Base-by-base conservation (phyloP, 2,797 vertebrate genomes). In the Mustela erminea region DNA sequence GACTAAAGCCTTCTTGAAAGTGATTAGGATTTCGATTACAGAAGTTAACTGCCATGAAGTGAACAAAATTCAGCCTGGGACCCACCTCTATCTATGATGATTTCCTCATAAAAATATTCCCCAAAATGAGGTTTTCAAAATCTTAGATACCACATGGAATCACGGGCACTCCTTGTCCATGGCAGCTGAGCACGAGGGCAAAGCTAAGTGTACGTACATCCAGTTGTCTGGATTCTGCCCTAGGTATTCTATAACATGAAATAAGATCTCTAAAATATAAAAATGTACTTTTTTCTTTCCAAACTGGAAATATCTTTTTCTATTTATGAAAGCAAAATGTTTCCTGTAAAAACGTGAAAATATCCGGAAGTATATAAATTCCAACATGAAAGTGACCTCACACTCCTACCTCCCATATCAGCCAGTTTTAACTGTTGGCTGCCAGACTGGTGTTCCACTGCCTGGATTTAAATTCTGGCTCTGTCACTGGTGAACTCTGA, bases 301-400 rank as follows among this genome's bases (percentile, higher is more conserved):
- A 80, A 84, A 84, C 23, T 52, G 14, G 60, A 72, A 83, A 70
- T 72, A 41, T 60, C 18, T 43, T 56, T 66, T 74, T 56, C 41
- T 84, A 66, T 64, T 89, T 90, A 78, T 70, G 41, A 96, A 94
- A 95, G 52, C 64, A 87, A 93, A 96, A 83, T 14, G 56, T 64
- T 62, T 29, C 72, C 72, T 54, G 32, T 70, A 56, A 83, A 95
- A 96, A 77, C 80, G 9, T 77, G 58, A 93, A 95, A 90, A 92
- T 49, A 91, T 80, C 27, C 23, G 41, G 20, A 83, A 82, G 75
- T 43, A 72, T 20, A 70, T 49, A 90, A 70, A 87, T 35, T 46
- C 29, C 62, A 87, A 58, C 66, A 11, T 64, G 20, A 90, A 72
- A 78, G 41, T 66, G 64, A 90, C 62, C 77, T 96, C 77, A 17